phyloP scores from a whole-genome alignment of 2,113 vertebrate species.

The Austrofundulus limnaeus region DNA sequence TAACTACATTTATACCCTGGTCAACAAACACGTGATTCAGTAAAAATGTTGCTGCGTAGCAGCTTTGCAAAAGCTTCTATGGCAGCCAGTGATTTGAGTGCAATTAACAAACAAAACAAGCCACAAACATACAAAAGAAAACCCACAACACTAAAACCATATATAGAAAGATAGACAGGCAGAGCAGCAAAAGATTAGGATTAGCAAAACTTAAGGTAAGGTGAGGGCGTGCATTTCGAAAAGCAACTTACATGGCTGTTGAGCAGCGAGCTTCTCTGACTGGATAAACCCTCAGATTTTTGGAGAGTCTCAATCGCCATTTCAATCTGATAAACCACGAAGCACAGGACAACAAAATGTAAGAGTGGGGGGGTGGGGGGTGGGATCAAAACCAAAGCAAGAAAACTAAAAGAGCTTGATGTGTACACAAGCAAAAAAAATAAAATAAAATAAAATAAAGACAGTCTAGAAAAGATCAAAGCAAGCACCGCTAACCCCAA shows the following conservation, averaged over 20 bases:
- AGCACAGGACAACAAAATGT: slow-evolving; percentile 79
- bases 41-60: slow-evolving; percentile 21
- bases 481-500: slow-evolving; percentile 85
- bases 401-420: slow-evolving; percentile 41
- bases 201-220: slow-evolving; percentile 28
- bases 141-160: slow-evolving; percentile 17
- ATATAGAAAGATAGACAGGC: slow-evolving; percentile 31
- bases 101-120: slow-evolving; percentile 22
- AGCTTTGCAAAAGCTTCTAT: slow-evolving; percentile 51
- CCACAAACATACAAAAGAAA: slow-evolving; percentile 38
- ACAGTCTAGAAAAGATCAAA: slow-evolving; percentile 44
- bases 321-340: slow-evolving; percentile 95
- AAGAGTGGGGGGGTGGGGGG: slow-evolving; percentile 37
- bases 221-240: slow-evolving; percentile 38
- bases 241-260: slow-evolving; percentile 99
- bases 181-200: slow-evolving; percentile 36
- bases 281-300: slow-evolving; percentile 98
- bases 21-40: slow-evolving; percentile 4
- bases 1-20: slow-evolving; percentile 8
- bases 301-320: slow-evolving; percentile 99
- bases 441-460: slow-evolving; percentile 34
- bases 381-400: slow-evolving; percentile 52
- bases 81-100: slow-evolving; percentile 40
- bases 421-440: slow-evolving; percentile 48
- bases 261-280: slow-evolving; percentile 98